A percentile compares a stretch with the other conserved stretches of the same genome.
Conservation (phyloP, 2,113 vertebrate genomes). For the Oreotrochilus melanogaster region DNA sequence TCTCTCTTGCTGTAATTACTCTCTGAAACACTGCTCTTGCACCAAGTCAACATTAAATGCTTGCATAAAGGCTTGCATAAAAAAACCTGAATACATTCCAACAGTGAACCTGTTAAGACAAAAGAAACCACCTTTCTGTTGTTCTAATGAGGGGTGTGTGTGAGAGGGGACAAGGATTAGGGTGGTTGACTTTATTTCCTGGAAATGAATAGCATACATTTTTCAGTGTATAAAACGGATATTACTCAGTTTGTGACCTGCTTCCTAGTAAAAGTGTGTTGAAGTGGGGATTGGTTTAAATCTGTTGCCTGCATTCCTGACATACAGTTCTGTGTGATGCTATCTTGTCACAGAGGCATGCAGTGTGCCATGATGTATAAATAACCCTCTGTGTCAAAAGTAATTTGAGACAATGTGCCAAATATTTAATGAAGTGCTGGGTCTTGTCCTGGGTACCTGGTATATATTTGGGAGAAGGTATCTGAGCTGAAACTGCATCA, state of each 20-base stretch:
- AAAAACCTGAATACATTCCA: neutral
- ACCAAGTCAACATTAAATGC: neutral
- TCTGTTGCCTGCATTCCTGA: neutral
- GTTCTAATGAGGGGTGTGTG: neutral
- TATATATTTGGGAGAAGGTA: neutral
- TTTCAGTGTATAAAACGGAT: neutral
- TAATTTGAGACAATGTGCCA: neutral
- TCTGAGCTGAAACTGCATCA: neutral
- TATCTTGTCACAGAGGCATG: neutral
- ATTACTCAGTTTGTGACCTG: constrained; percentile 27
- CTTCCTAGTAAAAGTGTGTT: neutral
- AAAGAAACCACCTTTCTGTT: neutral
- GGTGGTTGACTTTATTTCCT: constrained; percentile 31
- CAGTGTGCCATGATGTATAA: neutral
- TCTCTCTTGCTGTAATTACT: neutral
- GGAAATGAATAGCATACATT: neutral
- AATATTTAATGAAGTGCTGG: neutral
- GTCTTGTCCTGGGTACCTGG: neutral
- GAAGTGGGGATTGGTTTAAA: neutral
- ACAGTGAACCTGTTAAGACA: neutral
- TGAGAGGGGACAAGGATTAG: neutral
- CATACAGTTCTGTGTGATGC: neutral
- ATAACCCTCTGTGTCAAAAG: neutral
- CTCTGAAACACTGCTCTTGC: neutral
- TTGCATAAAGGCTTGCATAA: neutral